A percentile compares a stretch with the other conserved stretches of the same genome.
Evolutionary conservation across 2,797 vertebrate species (phyloP).

Genomic region (Amniataba percoides): DNA sequence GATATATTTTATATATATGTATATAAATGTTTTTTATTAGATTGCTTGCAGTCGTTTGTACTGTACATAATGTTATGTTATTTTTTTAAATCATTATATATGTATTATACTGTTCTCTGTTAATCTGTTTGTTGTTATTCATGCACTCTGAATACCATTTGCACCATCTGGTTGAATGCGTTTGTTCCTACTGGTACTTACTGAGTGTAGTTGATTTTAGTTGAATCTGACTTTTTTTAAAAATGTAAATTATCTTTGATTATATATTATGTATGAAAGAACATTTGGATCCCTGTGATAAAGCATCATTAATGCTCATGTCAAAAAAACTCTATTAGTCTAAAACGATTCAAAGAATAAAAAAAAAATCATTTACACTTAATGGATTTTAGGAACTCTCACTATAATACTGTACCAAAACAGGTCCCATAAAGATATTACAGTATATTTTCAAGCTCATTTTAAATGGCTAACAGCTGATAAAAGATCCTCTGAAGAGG

Average conservation of each 20-base stretch:
- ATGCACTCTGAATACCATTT: not conserved
- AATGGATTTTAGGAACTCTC: slow-evolving; percentile 23
- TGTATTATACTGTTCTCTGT: not conserved
- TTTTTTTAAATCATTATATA: not conserved
- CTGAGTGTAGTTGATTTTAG: not conserved
- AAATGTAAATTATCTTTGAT: slow-evolving; percentile 24
- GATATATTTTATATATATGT: not conserved
- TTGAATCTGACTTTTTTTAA: slow-evolving; percentile 1
- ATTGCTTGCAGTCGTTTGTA: not conserved
- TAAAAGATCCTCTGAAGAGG: slow-evolving; percentile 30
- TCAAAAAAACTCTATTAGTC: slow-evolving; percentile 17
- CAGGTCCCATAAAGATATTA: not conserved
- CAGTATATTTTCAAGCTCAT: not conserved
- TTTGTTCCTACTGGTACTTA: not conserved
- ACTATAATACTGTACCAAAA: slow-evolving; percentile 3
- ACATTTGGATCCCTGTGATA: slow-evolving; percentile 20
- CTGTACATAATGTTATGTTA: not conserved
- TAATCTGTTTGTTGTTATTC: not conserved
- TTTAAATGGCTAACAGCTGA: slow-evolving; percentile 6
- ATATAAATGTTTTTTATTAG: too few species aligned
- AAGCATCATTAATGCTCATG: slow-evolving; percentile 22
- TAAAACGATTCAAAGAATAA: not conserved
- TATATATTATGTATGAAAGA: slow-evolving; percentile 36
- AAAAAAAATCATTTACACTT: slow-evolving; percentile 17
- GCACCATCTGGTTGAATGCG: not conserved